Evolutionary conservation across 2,113 vertebrate genomes (phyloP).

Genomic region (Phyllostomus hastatus): DNA sequence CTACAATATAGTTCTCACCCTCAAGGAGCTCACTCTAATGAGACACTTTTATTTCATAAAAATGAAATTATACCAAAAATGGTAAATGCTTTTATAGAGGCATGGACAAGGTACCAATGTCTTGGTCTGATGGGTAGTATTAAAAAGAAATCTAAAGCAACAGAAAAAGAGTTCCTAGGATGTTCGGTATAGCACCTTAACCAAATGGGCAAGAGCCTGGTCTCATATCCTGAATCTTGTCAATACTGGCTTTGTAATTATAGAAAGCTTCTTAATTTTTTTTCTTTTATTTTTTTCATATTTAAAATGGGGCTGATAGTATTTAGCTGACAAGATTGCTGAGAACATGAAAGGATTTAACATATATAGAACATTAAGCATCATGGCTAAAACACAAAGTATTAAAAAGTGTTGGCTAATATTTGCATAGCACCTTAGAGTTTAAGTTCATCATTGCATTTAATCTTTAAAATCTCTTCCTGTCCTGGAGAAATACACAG

Average conservation of each 20-base stretch:
- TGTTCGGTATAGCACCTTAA: background rate
- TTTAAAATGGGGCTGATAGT: background rate
- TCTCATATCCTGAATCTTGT: background rate
- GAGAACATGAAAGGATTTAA: background rate
- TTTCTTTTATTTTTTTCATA: background rate
- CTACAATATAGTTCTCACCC: background rate
- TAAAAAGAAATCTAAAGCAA: constrained; percentile 13
- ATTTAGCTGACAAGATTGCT: background rate
- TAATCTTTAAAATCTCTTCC: background rate
- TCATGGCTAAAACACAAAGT: background rate
- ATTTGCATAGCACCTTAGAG: background rate
- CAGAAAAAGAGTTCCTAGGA: background rate
- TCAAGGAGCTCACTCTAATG: background rate
- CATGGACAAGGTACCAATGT: background rate
- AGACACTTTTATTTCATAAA: background rate
- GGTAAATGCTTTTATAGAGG: background rate
- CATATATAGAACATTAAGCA: background rate
- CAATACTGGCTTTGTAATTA: background rate
- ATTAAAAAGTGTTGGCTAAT: background rate
- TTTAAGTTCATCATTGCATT: constrained; percentile 10
- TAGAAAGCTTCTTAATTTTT: background rate
- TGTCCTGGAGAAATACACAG: background rate
- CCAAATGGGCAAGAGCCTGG: background rate
- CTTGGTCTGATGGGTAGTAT: background rate
- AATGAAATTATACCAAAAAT: background rate